Percentiles rank a stretch among this genome's conserved stretches.
These are phyloP conservation scores for Isoperla grammatica DNA, from an alignment of 2,888 invertebrate genomes.

Conservation along the genomic window DNA sequence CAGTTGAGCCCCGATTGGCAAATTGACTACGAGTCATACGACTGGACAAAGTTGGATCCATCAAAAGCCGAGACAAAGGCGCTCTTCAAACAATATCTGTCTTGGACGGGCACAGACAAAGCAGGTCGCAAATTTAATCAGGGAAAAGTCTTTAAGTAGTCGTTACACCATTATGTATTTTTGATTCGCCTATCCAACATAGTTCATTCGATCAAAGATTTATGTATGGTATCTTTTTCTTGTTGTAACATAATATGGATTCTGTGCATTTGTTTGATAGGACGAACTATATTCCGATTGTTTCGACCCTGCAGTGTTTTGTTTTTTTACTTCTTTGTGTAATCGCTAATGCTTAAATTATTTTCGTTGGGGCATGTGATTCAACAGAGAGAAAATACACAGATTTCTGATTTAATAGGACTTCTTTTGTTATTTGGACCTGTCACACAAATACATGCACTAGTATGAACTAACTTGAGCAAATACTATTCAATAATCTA, in stretches of 20 bases:
- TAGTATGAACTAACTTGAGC: too few species aligned
- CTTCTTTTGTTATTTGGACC: too few species aligned
- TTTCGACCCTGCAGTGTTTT: neutral
- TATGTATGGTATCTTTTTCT: too few species aligned
- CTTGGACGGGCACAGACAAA: conserved; percentile 83
- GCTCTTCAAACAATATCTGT: conserved; percentile 82
- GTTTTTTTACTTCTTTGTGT: neutral
- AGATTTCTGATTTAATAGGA: too few species aligned
- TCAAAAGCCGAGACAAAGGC: conserved; percentile 73
- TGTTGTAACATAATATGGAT: too few species aligned
- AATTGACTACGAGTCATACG: conserved; percentile 94
- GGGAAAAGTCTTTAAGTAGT: conserved; percentile 97
- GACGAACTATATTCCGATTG: neutral
- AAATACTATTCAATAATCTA: too few species aligned
- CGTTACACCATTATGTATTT: too few species aligned
- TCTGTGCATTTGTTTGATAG: too few species aligned
- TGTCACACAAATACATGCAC: too few species aligned
- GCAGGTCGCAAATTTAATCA: conserved; percentile 91
- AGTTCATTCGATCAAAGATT: too few species aligned
- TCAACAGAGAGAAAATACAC: neutral
- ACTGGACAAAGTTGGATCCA: conserved; percentile 90
- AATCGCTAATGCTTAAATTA: neutral
- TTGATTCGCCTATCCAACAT: too few species aligned
- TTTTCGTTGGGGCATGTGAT: neutral
- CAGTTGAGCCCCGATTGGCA: conserved; percentile 89